Evolutionary conservation across 2,888 invertebrate species (phyloP), one percentile per base, ranked within the genome.

Genomic region (Eristalis intricaria): DNA sequence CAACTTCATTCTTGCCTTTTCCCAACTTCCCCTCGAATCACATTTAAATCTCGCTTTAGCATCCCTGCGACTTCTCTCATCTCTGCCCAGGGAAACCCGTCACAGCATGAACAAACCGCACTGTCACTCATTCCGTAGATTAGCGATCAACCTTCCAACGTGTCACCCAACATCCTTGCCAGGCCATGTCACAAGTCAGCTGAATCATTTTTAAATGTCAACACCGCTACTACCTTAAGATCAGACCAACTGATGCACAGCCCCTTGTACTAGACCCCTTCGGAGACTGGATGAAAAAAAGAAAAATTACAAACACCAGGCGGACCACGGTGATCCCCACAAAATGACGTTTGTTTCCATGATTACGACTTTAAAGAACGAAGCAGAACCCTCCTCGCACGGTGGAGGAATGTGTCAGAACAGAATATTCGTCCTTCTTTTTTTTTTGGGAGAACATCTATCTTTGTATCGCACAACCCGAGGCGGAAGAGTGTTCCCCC

Each of bases 181-280:
- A 32, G 32, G 32, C 60, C 56, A 56, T 60, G 15, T 40, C 80
- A 63, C 73, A 35, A 70, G 66, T 69, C 74, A 82, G 82, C 65
- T 61, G 77, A 86, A 69, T 83, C 70, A 83, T 86, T 86, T 83
- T 82, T 75, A 86, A 79, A 83, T 75, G 86, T 83, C 86, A 86
- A 74, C 78, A 75, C 86, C 65, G 70, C 76, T 43, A 66, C 66
- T 35, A 50, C 58, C 63, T 84, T 35, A 40, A 63, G 13, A 11
- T 58, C 7, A 5, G n/a, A 43, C 15, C 43, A 43, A 15, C 43
- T n/a, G 43, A 50, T 19, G 2, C 19, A n/a, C 43, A 43, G 15
- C 38, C 7, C 5, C 63, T 40, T 69, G 81, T 81, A 40, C 70
- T 69, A 50, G 15, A 64, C 73, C 38, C 38, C 58, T 38, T 7